These are phyloP conservation scores for Meiosimyza decipiens DNA, from an alignment of 2,888 invertebrate species.

Conservation along the genomic window DNA sequence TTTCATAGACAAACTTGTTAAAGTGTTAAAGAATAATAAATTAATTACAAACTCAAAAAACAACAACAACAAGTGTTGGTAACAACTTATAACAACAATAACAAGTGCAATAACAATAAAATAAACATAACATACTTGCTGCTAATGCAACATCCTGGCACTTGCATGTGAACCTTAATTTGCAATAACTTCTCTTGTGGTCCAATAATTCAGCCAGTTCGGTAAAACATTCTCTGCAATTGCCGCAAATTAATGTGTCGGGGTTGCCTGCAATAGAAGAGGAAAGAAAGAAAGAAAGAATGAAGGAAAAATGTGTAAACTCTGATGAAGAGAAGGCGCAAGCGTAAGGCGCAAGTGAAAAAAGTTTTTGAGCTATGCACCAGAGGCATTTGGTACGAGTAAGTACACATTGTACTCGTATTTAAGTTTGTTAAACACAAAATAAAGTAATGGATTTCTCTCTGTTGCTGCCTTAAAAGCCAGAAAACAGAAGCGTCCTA, in stretches of 20 bases:
- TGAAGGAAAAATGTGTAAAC: neutral
- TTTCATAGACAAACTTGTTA: conserved; percentile 37
- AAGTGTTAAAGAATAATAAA: conserved; percentile 65
- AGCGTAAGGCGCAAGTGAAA: neutral
- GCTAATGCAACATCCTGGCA: conserved; percentile 70
- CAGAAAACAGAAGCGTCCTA: too few species aligned
- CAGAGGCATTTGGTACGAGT: too few species aligned
- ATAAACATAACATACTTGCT: conserved; percentile 63
- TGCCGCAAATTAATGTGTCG: conserved; percentile 83
- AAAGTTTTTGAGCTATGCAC: too few species aligned
- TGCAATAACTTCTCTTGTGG: conserved; percentile 80
- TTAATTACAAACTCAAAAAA: conserved; percentile 57
- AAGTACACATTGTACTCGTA: too few species aligned
- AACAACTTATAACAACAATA: conserved; percentile 24
- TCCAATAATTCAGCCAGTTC: conserved; percentile 79
- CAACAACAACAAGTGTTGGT: conserved; percentile 40
- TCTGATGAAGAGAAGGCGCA: neutral
- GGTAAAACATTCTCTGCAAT: conserved; percentile 80
- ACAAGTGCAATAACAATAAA: conserved; percentile 31
- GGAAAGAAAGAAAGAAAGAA: conserved; percentile 38
- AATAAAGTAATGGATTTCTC: too few species aligned
- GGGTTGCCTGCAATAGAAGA: conserved; percentile 71
- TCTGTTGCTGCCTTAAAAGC: too few species aligned
- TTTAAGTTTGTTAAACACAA: too few species aligned
- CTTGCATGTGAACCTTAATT: conserved; percentile 78